Conservation (phyloP, 1,140 invertebrate species). For the Cotesia chilonis region DNA sequence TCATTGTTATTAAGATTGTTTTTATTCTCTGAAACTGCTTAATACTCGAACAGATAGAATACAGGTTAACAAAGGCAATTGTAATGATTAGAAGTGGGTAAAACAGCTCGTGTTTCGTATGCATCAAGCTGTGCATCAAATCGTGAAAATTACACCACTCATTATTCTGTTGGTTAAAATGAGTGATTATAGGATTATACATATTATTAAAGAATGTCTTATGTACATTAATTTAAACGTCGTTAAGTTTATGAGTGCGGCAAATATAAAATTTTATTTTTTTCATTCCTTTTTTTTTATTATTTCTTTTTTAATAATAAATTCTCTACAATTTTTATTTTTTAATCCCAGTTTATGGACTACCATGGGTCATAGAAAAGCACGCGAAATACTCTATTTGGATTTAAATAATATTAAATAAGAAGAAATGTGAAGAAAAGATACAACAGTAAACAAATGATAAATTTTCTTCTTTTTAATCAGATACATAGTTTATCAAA, state of each 20-base stretch:
- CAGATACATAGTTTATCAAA: background rate
- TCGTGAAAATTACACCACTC: slow-evolving; percentile 48
- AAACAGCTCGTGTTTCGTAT: slow-evolving; percentile 28
- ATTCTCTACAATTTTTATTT: slow-evolving; percentile 63
- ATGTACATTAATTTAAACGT: slow-evolving; percentile 14
- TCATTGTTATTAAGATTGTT: background rate
- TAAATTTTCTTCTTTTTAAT: slow-evolving; percentile 14
- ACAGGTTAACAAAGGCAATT: slow-evolving; percentile 7
- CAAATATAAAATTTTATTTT: slow-evolving; percentile 24
- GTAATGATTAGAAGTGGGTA: slow-evolving; percentile 20
- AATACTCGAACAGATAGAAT: slow-evolving; percentile 13
- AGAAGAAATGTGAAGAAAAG: background rate
- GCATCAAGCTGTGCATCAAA: slow-evolving; percentile 39
- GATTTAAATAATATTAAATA: background rate
- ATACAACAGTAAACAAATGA: background rate
- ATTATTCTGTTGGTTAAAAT: slow-evolving; percentile 44
- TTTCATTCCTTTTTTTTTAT: slow-evolving; percentile 55
- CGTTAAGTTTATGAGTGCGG: background rate
- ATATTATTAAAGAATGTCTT: too few relatives aligned
- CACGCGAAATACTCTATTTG: slow-evolving; percentile 32
- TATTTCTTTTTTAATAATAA: slow-evolving; percentile 65
- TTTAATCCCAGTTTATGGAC: slow-evolving; percentile 59
- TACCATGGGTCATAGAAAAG: slow-evolving; percentile 60
- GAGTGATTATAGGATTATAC: slow-evolving; percentile 13
- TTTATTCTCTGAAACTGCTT: background rate